Conservation (phyloP, 2,888 invertebrate species). For the Pterostichus niger region DNA sequence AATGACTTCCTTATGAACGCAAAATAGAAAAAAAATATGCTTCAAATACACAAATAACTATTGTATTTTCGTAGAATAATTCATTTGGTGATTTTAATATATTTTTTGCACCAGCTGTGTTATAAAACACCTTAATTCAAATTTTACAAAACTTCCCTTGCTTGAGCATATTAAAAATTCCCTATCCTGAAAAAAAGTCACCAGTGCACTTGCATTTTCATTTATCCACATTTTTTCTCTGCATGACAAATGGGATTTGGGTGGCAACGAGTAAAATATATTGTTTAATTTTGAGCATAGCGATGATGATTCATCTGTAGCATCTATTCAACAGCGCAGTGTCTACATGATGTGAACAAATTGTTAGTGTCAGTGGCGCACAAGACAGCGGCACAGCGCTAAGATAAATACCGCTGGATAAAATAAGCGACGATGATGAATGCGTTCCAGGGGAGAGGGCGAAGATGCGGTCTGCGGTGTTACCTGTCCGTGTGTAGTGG, state of each 20-base stretch:
- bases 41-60: too few relatives aligned
- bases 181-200: background rate
- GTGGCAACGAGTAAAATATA: slow-evolving; percentile 69
- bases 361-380: slow-evolving; percentile 61
- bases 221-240: background rate
- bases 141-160: too few relatives aligned
- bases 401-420: slow-evolving; percentile 64
- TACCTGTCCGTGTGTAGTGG: slow-evolving; percentile 20
- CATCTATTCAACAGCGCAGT: slow-evolving; percentile 55
- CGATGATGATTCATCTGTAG: slow-evolving; percentile 64
- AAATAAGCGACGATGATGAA: slow-evolving; percentile 67
- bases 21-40: too few relatives aligned
- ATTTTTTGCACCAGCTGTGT: too few relatives aligned
- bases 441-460: slow-evolving; percentile 34
- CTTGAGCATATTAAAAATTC: too few relatives aligned
- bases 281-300: slow-evolving; percentile 69
- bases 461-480: slow-evolving; percentile 22
- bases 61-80: too few relatives aligned
- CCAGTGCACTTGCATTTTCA: slow-evolving; percentile 1
- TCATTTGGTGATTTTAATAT: too few relatives aligned
- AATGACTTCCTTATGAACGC: too few relatives aligned
- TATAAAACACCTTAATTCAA: too few relatives aligned
- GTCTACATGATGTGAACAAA: slow-evolving; percentile 65
- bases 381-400: slow-evolving; percentile 48
- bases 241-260: slow-evolving; percentile 68